Conservation (phyloP, 2,888 invertebrate genomes). For the Frankliniella intonsa region DNA sequence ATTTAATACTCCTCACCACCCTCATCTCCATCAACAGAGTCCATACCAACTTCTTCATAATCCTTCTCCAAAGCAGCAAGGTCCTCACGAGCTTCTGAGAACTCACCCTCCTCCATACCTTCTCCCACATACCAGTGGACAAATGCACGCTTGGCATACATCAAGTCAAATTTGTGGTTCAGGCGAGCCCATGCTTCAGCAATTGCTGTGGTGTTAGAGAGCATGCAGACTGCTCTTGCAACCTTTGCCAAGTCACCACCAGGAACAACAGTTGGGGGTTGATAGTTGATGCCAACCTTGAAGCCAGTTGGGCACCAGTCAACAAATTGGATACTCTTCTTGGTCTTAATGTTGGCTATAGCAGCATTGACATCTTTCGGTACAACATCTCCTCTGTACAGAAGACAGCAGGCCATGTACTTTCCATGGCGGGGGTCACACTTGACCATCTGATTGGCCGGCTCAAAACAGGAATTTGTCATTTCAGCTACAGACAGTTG, state of each 20-base stretch:
- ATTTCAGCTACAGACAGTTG: constrained; percentile 87
- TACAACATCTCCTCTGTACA: constrained; percentile 44
- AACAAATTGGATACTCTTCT: constrained; percentile 47
- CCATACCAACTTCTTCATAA: constrained; percentile 67
- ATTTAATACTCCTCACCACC: constrained; percentile 44
- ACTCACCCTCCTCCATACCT: constrained; percentile 78
- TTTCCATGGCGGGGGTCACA: constrained; percentile 90
- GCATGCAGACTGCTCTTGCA: constrained; percentile 62
- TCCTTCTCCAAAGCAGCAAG: constrained; percentile 67
- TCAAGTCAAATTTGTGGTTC: constrained; percentile 64
- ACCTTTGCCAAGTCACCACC: constrained; percentile 56
- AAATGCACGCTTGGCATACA: constrained; percentile 65
- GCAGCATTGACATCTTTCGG: constrained; percentile 54
- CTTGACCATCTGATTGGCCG: constrained; percentile 93
- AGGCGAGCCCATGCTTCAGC: constrained; percentile 64
- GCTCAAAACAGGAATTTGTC: constrained; percentile 94
- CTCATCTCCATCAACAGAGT: constrained; percentile 50
- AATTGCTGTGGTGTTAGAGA: constrained; percentile 63
- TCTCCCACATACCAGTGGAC: constrained; percentile 75
- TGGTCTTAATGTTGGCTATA: constrained; percentile 56
- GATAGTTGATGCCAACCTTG: constrained; percentile 51
- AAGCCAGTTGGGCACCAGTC: constrained; percentile 46
- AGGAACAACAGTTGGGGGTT: constrained; percentile 49
- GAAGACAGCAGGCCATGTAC: constrained; percentile 87
- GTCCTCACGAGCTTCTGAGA: constrained; percentile 73